Base-by-base conservation (phyloP, 2,797 vertebrate species). In the Mormyrus proboscirostris region DNA sequence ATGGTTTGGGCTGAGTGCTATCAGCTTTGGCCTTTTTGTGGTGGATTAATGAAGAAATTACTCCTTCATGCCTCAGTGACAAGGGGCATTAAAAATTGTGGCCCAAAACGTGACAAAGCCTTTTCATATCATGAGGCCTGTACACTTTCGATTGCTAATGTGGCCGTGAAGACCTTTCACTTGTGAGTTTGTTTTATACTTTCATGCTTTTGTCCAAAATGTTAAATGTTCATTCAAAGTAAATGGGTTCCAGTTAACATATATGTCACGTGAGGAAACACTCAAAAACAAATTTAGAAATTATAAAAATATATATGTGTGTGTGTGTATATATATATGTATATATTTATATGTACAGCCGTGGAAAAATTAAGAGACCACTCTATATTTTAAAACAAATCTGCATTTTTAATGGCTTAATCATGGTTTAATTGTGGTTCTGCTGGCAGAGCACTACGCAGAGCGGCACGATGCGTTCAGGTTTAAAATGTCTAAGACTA, bases 21-120 rank as follows among this genome's bases (percentile, higher is more conserved):
- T 87, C 53, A 65, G 86, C 55, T 19, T 33, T 59, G 55, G 86
- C 29, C 38, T 87, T 53, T 87, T 65, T 87, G 55, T 62, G 55
- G 53, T 55, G 86, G 86, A 87, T 87, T 87, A 87, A 87, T 65
- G 38, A 87, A 65, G 86, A 87, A 87, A 87, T 87, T 62, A 44
- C 86, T 87, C 59, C 41, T 87, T 65, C 86, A 87, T 16, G 86
- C 29, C 33, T 44, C 86, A 65, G 29, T 57, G 51, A 57, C 25
- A 9, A 87, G 55, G 38, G 22, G 33, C 33, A 47, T 65, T 62
- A 62, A 87, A 87, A 87, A 41, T 12, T 62, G 33, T 65, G 49
- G 49, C 57, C 86, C 41, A 87, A 59, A 87, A 87, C 57, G 57
- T 47, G 29, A 62, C 33, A 65, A 65, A 87, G 51, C 29, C 25